Evolutionary conservation across 1,140 invertebrate genomes (phyloP), one percentile per base, ranked within the genome.

Genomic region (Ceratoteleas bidentatus): DNA sequence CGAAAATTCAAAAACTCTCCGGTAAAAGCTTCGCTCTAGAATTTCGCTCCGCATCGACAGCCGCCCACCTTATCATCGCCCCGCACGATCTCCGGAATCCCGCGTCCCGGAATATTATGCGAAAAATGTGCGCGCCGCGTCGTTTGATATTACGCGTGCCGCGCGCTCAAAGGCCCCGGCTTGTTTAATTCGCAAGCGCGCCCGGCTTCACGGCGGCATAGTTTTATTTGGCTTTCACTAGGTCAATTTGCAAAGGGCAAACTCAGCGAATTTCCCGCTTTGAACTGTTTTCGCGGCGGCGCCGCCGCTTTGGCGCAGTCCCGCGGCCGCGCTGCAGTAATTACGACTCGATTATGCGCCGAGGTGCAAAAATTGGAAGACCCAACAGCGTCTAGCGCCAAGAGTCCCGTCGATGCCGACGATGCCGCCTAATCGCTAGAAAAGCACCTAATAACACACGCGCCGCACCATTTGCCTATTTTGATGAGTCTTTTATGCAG

Each of bases 401-500:
- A 43, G n/a, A 9, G 40, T 10, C 40, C 40, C 9, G 6, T 43
- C 40, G 40, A 43, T 43, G 0, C n/a, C 40, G 1, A 1, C 1
- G 1, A 24, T 24, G 24, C 24, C 24, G 24, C 24, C 34, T 66
- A 81, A 72, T 65, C 53, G 56, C 33, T 76, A 62, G 66, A 72
- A 54, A 68, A 72, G 24, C 52, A 16, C 15, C 14, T 64, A 66
- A 75, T 81, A 65, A 81, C 76, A 81, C 66, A 33, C 53, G 58
- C 57, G 69, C 52, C 14, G 34, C 53, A 66, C 73, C 61, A 45
- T 77, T 73, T 82, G 45, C 76, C 74, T 82, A 77, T 76, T 82
- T 82, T 82, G 80, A 83, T 83, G 74, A 83, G 69, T 78, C 74
- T 74, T 69, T 83, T 70, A 83, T 83, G 62, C 24, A 24, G 24